These are phyloP conservation scores for Dendroctonus ponderosae DNA, from an alignment of 1,140 invertebrate genomes.

Conservation along the genomic window DNA sequence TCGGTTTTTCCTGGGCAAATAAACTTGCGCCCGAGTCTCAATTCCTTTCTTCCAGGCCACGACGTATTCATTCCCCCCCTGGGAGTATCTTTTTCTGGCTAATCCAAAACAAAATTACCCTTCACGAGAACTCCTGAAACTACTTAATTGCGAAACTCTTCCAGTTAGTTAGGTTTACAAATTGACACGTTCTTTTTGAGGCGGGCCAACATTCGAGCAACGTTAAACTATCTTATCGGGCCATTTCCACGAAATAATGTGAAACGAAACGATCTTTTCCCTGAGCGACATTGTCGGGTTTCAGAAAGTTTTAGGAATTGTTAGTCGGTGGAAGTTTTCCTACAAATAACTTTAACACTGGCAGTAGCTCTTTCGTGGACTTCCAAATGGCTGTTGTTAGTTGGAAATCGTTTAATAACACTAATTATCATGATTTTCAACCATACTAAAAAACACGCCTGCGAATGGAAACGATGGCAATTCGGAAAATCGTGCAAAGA, in stretches of 20 bases:
- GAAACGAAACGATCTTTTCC: constrained; percentile 35
- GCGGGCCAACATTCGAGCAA: constrained; percentile 39
- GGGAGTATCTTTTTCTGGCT: constrained; percentile 18
- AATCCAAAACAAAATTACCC: constrained; percentile 27
- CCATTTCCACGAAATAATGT: constrained; percentile 42
- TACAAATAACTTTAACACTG: no score
- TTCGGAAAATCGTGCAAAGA: no score
- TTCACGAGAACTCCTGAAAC: constrained; percentile 36
- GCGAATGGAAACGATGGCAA: no score
- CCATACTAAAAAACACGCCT: no score
- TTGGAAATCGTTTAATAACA: no score
- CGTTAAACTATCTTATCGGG: constrained; percentile 39
- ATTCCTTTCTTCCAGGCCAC: constrained; percentile 17
- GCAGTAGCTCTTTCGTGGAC: no score
- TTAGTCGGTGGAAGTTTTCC: no score
- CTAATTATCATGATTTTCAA: no score
- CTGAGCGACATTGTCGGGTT: no score
- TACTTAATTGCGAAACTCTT: constrained; percentile 47
- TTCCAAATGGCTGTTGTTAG: no score
- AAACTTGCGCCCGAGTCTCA: not conserved
- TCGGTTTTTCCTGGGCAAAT: no score
- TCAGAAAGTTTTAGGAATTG: no score
- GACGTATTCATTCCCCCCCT: constrained; percentile 1
- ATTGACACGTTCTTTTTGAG: constrained; percentile 45
- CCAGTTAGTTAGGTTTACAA: constrained; percentile 48